These are phyloP conservation scores for Anabacerthia variegaticeps DNA, from an alignment of 2,797 vertebrate genomes.

Conservation along the genomic window DNA sequence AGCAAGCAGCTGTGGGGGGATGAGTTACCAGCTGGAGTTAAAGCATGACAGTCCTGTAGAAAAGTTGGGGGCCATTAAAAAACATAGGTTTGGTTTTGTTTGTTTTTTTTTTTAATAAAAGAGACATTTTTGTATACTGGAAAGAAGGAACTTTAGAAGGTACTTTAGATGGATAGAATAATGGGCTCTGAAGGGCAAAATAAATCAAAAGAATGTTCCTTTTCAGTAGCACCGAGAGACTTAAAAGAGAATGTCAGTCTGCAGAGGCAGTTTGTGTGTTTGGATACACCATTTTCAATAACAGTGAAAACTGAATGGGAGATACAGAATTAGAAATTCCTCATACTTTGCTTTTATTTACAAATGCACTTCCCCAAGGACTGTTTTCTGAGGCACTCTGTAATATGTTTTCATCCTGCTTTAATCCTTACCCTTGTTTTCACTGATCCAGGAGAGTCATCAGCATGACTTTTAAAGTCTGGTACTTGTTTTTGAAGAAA, in stretches of 20 bases:
- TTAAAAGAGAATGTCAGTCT: neutral
- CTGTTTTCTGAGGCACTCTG: neutral
- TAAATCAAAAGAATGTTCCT: neutral
- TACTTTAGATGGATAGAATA: neutral
- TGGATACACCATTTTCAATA: neutral
- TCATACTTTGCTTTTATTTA: constrained; percentile 13
- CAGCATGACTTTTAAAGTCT: neutral
- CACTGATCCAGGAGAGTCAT: neutral
- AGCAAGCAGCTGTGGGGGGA: neutral
- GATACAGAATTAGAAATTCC: neutral
- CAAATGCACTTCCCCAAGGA: neutral
- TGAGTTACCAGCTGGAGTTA: neutral
- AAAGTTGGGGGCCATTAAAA: neutral
- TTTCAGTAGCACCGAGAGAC: neutral
- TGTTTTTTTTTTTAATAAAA: neutral
- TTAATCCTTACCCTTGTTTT: neutral
- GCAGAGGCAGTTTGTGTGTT: neutral
- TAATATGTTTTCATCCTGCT: neutral
- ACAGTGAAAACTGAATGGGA: neutral
- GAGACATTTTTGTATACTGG: neutral
- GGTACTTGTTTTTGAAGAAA: neutral
- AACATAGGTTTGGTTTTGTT: neutral
- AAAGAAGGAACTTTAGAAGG: neutral
- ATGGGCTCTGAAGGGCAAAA: constrained; percentile 18
- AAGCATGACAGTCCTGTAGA: neutral